Evolutionary conservation across 2,888 invertebrate species (phyloP).

Genomic region (Mesorhabditis spiculigera): DNA sequence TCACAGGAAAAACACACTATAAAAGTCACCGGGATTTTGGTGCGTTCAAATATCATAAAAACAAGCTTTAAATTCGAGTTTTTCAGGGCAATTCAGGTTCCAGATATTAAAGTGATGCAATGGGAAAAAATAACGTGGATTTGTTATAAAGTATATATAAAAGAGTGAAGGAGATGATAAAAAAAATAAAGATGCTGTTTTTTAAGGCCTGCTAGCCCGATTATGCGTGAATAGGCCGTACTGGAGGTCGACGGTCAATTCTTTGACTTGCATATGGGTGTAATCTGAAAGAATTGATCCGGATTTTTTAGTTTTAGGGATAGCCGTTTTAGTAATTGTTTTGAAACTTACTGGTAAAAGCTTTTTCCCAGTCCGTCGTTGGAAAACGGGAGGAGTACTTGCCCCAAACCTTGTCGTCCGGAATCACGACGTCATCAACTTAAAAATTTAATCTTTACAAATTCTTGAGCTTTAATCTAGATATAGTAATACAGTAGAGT

Average conservation of each 20-base stretch:
- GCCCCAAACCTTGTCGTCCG: neutral
- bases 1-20: no score
- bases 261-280: slow-evolving; percentile 2
- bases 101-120: no score
- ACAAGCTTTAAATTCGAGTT: no score
- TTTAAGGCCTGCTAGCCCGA: no score
- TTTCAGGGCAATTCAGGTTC: no score
- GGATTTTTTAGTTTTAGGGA: neutral
- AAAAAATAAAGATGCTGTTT: neutral
- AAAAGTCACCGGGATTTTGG: no score
- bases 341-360: neutral
- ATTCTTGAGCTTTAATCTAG: neutral
- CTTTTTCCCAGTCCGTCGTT: neutral
- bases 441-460: neutral
- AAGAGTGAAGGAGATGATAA: neutral
- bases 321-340: neutral
- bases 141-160: no score
- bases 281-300: neutral
- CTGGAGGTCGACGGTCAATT: neutral
- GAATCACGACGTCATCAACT: neutral
- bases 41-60: no score
- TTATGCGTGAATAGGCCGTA: neutral
- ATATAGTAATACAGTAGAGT: neutral
- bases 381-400: neutral
- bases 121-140: no score